Evolutionary conservation across 2,113 vertebrate species (phyloP).

Genomic region (Chionodraco myersi): DNA sequence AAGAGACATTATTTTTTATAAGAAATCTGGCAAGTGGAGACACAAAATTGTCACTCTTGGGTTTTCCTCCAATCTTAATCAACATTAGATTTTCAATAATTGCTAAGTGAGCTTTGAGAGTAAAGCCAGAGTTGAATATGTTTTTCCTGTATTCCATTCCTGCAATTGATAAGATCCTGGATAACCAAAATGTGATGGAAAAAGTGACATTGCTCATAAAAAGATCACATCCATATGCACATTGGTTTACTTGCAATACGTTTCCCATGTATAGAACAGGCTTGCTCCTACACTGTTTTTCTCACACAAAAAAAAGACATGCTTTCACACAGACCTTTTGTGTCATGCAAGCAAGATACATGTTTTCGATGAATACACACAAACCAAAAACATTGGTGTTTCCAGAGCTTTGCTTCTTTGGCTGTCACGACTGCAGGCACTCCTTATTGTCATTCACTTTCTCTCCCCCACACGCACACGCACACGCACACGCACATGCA

Average conservation of each 20-base stretch:
- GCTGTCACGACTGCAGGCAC: neutral
- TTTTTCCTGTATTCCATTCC: neutral
- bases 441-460: neutral
- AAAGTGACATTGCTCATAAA: neutral
- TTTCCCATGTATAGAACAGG: neutral
- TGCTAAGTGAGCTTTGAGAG: no score
- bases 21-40: no score
- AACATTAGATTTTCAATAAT: no score
- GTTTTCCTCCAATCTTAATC: no score
- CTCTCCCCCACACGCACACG: neutral
- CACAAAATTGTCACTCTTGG: no score
- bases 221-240: neutral
- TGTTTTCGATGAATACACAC: neutral
- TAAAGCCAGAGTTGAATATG: neutral
- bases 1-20: no score
- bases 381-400: neutral
- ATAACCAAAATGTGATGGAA: neutral
- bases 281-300: neutral
- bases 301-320: neutral
- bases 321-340: no score
- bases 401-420: neutral
- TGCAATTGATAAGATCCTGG: neutral
- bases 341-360: neutral
- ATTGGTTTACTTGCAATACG: neutral
- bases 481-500: no score